phyloP scores from a whole-genome alignment of 2,797 vertebrate genomes.

The Helicolenus hilgendorfi region DNA sequence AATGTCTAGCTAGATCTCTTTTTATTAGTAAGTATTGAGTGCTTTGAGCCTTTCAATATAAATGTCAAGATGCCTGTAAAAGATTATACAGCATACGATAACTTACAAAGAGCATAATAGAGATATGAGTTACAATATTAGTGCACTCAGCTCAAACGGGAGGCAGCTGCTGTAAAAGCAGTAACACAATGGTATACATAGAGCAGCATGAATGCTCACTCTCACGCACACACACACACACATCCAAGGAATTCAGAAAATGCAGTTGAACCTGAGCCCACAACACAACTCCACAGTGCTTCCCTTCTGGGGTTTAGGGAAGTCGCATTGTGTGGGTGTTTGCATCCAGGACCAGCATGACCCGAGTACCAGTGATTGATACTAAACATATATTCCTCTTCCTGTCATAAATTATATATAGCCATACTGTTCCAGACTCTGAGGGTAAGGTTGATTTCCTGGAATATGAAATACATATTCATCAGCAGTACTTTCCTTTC shows the following conservation, averaged over 20 bases:
- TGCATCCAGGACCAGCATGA: conserved; percentile 7
- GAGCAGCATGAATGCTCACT: background rate
- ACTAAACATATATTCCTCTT: conserved; percentile 39
- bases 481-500: background rate
- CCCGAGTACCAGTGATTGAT: conserved; percentile 14
- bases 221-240: background rate
- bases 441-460: conserved; percentile 2
- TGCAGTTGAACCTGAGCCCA: conserved; percentile 5
- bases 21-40: conserved; percentile 8
- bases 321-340: background rate
- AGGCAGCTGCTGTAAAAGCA: conserved; percentile 4
- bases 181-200: background rate
- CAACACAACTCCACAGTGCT: background rate
- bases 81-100: conserved; percentile 11
- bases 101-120: conserved; percentile 1
- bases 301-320: background rate
- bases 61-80: conserved; percentile 36
- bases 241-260: conserved; percentile 26
- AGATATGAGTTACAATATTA: conserved; percentile 14
- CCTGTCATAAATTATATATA: conserved; percentile 45
- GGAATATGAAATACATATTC: conserved; percentile 9
- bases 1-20: background rate
- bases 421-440: conserved; percentile 11
- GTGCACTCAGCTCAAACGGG: conserved; percentile 18
- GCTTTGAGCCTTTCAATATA: background rate